Conservation (phyloP, 2,797 vertebrate genomes). For the Oreonectes daqikongensis region DNA sequence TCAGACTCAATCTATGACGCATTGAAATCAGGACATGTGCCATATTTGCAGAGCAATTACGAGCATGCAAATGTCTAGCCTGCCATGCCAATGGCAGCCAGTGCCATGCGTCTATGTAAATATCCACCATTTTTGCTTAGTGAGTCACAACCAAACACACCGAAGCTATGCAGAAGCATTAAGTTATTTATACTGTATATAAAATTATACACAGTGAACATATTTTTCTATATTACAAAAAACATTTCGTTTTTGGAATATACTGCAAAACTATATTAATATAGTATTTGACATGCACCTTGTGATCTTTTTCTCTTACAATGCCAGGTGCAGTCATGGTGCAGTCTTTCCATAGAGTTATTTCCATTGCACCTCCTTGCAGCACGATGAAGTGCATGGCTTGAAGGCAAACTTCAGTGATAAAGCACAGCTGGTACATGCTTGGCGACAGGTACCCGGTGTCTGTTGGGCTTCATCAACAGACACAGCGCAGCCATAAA, state of each 20-base stretch:
- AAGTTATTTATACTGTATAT: neutral
- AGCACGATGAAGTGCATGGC: conserved; percentile 2
- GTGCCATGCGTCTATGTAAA: conserved; percentile 25
- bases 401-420: conserved; percentile 11
- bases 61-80: conserved; percentile 64
- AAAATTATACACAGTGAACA: neutral
- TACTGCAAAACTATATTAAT: too few relatives aligned
- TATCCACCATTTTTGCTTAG: conserved; percentile 15
- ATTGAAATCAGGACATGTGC: conserved; percentile 51
- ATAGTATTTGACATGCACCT: too few relatives aligned
- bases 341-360: neutral
- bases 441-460: conserved; percentile 18
- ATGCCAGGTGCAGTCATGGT: neutral
- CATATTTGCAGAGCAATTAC: conserved; percentile 76
- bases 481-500: conserved; percentile 15
- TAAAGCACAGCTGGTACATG: conserved; percentile 30
- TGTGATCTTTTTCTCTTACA: too few relatives aligned
- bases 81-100: conserved; percentile 64
- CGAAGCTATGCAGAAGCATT: conserved; percentile 15
- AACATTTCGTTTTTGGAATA: too few relatives aligned
- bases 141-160: conserved; percentile 18
- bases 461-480: conserved; percentile 12
- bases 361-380: neutral
- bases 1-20: conserved; percentile 15
- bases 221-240: too few relatives aligned